Evolutionary conservation across 2,888 invertebrate species (phyloP).

Genomic region (Microctonus brassicae): DNA sequence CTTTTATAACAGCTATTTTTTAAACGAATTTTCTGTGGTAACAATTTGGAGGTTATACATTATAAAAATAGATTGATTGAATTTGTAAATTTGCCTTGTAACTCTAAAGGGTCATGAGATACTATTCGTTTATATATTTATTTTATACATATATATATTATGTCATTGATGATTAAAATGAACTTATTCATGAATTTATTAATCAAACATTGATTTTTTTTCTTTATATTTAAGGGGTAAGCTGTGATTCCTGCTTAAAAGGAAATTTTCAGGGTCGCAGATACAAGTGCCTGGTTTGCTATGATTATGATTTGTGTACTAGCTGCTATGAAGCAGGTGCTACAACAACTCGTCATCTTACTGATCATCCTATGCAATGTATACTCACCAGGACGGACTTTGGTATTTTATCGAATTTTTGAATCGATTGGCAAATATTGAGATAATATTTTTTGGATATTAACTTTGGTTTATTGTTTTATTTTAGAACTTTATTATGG

Average conservation of each 20-base stretch:
- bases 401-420: constrained; percentile 74
- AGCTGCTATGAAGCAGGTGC: constrained; percentile 94
- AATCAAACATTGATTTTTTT: not conserved
- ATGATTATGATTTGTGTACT: constrained; percentile 98
- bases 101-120: not conserved
- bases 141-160: not conserved
- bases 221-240: constrained; percentile 84
- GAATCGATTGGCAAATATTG: not conserved
- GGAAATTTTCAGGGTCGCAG: constrained; percentile 97
- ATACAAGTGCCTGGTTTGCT: constrained; percentile 99
- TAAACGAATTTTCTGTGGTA: no score
- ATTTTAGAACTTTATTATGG: constrained; percentile 92
- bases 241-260: constrained; percentile 99
- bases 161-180: not conserved
- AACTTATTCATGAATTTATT: not conserved
- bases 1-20: no score
- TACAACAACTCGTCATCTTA: constrained; percentile 91
- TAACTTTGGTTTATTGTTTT: not conserved
- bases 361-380: constrained; percentile 99
- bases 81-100: constrained; percentile 44
- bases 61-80: constrained; percentile 47
- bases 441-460: no score
- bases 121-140: no score
- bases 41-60: no score
- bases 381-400: constrained; percentile 97